Conservation (phyloP, 2,113 vertebrate species). For the Perccottus glenii region DNA sequence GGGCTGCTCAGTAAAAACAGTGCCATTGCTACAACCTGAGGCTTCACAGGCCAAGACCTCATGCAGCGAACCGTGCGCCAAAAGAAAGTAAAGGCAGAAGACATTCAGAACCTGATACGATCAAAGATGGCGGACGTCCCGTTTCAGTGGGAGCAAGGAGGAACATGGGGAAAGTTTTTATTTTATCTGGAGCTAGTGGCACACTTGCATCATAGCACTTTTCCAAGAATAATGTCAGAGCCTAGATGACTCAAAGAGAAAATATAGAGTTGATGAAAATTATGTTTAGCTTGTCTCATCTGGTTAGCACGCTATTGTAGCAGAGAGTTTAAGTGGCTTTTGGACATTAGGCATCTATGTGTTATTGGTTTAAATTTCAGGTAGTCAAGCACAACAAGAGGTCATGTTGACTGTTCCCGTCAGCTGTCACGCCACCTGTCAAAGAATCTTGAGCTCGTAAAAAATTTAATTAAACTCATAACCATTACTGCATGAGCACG, state of each 20-base stretch:
- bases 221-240: constrained; percentile 71
- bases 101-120: constrained; percentile 43
- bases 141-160: constrained; percentile 20
- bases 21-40: constrained; percentile 62
- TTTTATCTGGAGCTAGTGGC: constrained; percentile 64
- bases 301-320: constrained; percentile 20
- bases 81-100: constrained; percentile 37
- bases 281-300: constrained; percentile 44
- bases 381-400: constrained; percentile 1
- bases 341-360: constrained; percentile 17
- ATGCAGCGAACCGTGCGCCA: constrained; percentile 37
- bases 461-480: constrained; percentile 1
- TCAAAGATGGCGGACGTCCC: constrained; percentile 36
- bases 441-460: constrained; percentile 3
- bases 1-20: constrained; percentile 55
- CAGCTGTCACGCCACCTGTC: constrained; percentile 24
- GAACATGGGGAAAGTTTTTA: constrained; percentile 25
- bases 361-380: constrained; percentile 17
- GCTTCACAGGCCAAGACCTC: constrained; percentile 60
- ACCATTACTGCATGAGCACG: not conserved
- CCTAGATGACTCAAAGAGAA: constrained; percentile 68
- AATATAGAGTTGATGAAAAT: constrained; percentile 61
- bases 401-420: constrained; percentile 10
- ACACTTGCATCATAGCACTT: constrained; percentile 62
- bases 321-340: constrained; percentile 20